phyloP scores from a whole-genome alignment of 2,888 invertebrate species.

The Cybosia mesomella region DNA sequence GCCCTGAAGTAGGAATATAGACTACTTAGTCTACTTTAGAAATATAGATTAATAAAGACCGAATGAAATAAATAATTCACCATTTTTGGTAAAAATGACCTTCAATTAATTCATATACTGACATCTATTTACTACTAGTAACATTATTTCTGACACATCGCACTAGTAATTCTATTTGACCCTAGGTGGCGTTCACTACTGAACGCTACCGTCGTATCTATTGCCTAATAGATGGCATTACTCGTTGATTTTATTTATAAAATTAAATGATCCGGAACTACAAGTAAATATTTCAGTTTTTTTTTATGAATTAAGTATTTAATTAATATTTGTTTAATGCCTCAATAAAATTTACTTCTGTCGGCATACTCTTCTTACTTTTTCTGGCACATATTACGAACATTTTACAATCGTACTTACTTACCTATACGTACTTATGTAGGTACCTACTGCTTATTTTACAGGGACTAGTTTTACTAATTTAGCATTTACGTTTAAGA shows the following conservation, averaged over 20 bases:
- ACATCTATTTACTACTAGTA: conserved; percentile 13
- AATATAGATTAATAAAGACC: conserved; percentile 1
- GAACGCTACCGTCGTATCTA: conserved; percentile 9
- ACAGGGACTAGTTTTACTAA: not conserved
- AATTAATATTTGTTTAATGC: too few relatives aligned
- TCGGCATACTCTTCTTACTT: too few relatives aligned
- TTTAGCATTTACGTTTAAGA: conserved; percentile 49
- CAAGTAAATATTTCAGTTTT: too few relatives aligned
- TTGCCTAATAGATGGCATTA: conserved; percentile 30
- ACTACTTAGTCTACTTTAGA: not conserved
- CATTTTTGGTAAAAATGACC: not conserved
- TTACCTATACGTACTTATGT: too few relatives aligned
- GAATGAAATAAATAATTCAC: conserved; percentile 9
- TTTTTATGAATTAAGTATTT: too few relatives aligned
- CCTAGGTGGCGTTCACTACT: conserved; percentile 41
- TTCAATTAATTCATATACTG: conserved; percentile 5
- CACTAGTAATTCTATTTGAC: conserved; percentile 27
- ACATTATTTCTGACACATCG: too few relatives aligned
- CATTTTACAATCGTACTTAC: too few relatives aligned
- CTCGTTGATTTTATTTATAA: not conserved
- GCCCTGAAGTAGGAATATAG: not conserved
- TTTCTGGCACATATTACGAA: too few relatives aligned
- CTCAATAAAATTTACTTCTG: too few relatives aligned
- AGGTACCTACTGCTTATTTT: not conserved
- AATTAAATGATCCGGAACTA: not conserved